phyloP scores from a whole-genome alignment of 1,140 invertebrate species.

The Druon quercuslanigerum region DNA sequence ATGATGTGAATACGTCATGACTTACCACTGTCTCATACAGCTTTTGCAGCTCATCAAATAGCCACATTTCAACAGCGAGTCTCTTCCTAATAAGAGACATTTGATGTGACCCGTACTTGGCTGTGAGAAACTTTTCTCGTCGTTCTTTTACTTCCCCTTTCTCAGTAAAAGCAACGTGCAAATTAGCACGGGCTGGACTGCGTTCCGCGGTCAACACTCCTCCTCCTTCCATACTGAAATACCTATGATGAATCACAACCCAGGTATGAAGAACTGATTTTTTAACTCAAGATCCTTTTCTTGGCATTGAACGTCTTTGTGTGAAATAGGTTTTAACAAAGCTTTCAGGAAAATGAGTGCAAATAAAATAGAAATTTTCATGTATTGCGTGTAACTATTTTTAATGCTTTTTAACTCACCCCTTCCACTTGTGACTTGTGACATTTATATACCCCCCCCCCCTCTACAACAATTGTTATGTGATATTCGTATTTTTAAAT shows the following conservation, averaged over 20 bases:
- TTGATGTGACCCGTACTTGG: conserved; percentile 97
- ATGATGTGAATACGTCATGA: conserved; percentile 42
- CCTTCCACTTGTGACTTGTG: too few relatives aligned
- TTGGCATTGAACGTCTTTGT: too few relatives aligned
- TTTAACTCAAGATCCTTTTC: conserved; percentile 7
- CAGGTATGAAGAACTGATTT: conserved; percentile 29
- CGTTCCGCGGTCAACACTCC: conserved; percentile 77
- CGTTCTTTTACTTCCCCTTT: conserved; percentile 91
- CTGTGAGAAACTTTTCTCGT: conserved; percentile 95
- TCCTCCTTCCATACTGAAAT: conserved; percentile 65
- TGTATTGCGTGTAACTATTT: too few relatives aligned
- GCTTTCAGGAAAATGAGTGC: too few relatives aligned
- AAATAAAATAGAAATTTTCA: too few relatives aligned
- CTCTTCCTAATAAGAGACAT: conserved; percentile 97
- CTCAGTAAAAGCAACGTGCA: conserved; percentile 92
- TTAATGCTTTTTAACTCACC: too few relatives aligned
- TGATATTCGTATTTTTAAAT: too few relatives aligned
- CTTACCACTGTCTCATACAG: conserved; percentile 89
- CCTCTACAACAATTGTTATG: too few relatives aligned
- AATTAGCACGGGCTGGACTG: conserved; percentile 85
- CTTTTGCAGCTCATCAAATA: conserved; percentile 95
- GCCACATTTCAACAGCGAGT: conserved; percentile 97
- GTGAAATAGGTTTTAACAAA: too few relatives aligned
- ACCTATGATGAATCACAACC: conserved; percentile 23
- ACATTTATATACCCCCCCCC: too few relatives aligned